A percentile compares a stretch with the other conserved stretches of the same genome.
Conservation (phyloP, 2,797 vertebrate genomes). For the Myotis findleyi region DNA sequence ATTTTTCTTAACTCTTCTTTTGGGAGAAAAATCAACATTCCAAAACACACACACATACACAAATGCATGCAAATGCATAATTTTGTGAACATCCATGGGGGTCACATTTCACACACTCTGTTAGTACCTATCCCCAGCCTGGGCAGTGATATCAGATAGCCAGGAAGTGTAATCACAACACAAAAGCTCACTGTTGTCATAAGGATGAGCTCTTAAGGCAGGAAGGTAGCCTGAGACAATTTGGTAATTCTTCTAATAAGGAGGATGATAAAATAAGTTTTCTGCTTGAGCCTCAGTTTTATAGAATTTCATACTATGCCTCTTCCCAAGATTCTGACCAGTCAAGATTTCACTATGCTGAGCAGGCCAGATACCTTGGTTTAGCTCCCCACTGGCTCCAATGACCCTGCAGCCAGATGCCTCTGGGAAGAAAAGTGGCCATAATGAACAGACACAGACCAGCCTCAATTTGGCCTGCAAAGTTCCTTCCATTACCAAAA, state of each 20-base stretch:
- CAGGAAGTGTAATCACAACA: neutral
- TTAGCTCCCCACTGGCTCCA: neutral
- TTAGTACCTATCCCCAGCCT: neutral
- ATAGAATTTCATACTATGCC: constrained; percentile 1
- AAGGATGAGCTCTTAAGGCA: constrained; percentile 4
- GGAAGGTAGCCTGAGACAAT: neutral
- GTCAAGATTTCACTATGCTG: neutral
- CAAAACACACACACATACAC: neutral
- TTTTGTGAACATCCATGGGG: neutral
- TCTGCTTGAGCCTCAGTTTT: constrained; percentile 30
- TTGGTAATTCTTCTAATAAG: constrained; percentile 5
- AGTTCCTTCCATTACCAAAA: neutral
- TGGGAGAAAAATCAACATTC: neutral
- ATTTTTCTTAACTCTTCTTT: constrained; percentile 45
- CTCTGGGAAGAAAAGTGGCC: neutral
- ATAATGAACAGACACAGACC: neutral
- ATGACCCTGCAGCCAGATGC: neutral
- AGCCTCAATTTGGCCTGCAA: neutral
- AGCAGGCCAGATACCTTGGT: neutral
- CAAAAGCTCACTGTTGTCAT: neutral
- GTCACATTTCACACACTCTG: neutral
- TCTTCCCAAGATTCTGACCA: neutral
- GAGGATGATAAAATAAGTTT: neutral
- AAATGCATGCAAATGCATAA: neutral
- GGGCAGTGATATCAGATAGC: neutral